Percentiles rank a stretch among this genome's conserved stretches.
Conservation (phyloP, 2,888 invertebrate genomes). For the Clitarchus hookeri region DNA sequence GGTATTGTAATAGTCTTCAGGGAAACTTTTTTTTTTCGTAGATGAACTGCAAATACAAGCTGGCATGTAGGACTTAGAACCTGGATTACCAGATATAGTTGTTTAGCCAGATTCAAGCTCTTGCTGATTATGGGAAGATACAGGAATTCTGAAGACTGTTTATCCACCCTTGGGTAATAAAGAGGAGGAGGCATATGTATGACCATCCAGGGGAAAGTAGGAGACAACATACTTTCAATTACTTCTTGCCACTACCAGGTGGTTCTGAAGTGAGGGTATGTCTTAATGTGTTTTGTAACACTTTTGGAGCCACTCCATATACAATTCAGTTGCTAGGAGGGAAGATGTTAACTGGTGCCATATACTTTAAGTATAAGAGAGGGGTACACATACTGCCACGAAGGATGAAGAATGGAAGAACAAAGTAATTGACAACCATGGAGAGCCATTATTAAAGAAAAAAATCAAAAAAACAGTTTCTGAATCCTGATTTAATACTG, state of each 20-base stretch:
- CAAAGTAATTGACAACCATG: neutral
- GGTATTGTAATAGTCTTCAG: too few relatives aligned
- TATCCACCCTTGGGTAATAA: neutral
- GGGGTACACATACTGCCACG: neutral
- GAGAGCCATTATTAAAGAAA: neutral
- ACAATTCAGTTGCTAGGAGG: neutral
- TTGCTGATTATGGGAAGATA: neutral
- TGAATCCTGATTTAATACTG: neutral
- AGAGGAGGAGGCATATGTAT: slow-evolving; percentile 10
- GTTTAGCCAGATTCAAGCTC: neutral
- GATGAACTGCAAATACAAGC: neutral
- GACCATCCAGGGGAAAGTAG: slow-evolving; percentile 1
- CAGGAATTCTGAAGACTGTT: neutral
- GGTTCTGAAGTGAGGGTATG: neutral
- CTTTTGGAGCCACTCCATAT: neutral
- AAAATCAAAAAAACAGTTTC: neutral
- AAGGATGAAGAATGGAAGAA: neutral
- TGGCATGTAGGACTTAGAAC: neutral
- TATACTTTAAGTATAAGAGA: neutral
- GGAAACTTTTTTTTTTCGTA: neutral
- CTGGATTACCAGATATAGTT: neutral
- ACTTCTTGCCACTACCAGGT: neutral
- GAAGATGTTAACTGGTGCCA: neutral
- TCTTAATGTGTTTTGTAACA: neutral
- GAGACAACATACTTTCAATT: neutral